Evolutionary conservation across 2,797 vertebrate genomes (phyloP).

Genomic region (Bufotes viridis): DNA sequence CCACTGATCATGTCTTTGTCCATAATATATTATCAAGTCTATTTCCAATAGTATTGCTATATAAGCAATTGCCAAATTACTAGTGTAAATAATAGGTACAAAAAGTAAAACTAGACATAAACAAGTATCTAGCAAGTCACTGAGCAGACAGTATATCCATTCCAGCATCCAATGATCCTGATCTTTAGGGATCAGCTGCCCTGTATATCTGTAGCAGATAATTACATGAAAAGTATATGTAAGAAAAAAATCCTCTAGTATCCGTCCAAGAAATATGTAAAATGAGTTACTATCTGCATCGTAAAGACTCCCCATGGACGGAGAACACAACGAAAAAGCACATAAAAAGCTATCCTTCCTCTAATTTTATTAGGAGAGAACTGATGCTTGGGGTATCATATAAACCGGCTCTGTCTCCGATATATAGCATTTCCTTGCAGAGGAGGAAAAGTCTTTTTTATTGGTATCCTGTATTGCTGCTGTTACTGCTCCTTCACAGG

Average conservation of each 20-base stretch:
- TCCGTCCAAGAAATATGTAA: constrained; percentile 39
- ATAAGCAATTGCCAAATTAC: background rate
- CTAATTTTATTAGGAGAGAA: constrained; percentile 60
- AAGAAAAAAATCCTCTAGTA: constrained; percentile 6
- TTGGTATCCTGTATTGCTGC: constrained; percentile 55
- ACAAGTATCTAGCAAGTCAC: background rate
- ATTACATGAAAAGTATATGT: constrained; percentile 36
- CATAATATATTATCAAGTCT: background rate
- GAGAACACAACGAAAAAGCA: constrained; percentile 40
- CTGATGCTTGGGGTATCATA: constrained; percentile 52
- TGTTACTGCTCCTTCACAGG: constrained; percentile 38
- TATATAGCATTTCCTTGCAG: constrained; percentile 54
- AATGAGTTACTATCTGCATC: constrained; percentile 40
- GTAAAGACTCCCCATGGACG: constrained; percentile 42
- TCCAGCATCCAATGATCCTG: constrained; percentile 16
- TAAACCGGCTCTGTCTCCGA: constrained; percentile 48
- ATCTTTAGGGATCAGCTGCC: constrained; percentile 50
- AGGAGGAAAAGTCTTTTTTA: constrained; percentile 56
- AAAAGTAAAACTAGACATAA: background rate
- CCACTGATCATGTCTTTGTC: background rate
- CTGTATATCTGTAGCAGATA: constrained; percentile 39
- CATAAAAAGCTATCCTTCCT: constrained; percentile 53
- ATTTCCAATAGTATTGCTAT: background rate
- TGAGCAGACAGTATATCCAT: background rate
- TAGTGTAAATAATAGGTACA: background rate